Conservation (phyloP, 2,888 invertebrate species). For the Alitta virens region DNA sequence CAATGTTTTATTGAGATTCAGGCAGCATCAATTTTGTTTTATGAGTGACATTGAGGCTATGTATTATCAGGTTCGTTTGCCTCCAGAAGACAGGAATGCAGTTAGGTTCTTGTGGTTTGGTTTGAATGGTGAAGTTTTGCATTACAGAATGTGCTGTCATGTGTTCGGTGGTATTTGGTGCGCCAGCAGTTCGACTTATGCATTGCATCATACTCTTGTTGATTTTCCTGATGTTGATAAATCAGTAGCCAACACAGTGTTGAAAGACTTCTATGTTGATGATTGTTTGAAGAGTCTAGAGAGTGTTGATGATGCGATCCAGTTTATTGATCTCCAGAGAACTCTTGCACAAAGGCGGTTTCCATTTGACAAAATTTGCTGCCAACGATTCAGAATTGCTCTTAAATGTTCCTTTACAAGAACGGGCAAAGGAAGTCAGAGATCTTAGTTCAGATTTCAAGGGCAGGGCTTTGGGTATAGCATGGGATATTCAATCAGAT, state of each 20-base stretch:
- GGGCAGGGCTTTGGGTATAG: too few species aligned
- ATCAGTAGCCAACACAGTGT: slow-evolving; percentile 14
- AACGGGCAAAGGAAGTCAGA: too few species aligned
- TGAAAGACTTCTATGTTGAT: slow-evolving; percentile 25
- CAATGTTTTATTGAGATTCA: slow-evolving; percentile 20
- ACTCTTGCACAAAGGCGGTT: too few species aligned
- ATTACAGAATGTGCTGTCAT: slow-evolving; percentile 17
- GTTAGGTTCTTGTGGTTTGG: slow-evolving; percentile 23
- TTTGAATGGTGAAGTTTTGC: neutral
- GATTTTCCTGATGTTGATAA: neutral
- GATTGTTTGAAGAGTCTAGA: slow-evolving; percentile 21
- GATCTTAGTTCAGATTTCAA: too few species aligned
- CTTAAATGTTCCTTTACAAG: too few species aligned
- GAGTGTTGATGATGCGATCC: slow-evolving; percentile 5
- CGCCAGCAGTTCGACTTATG: slow-evolving; percentile 15
- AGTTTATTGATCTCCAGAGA: too few species aligned
- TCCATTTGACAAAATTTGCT: too few species aligned
- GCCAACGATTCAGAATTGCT: too few species aligned
- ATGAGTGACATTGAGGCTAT: slow-evolving; percentile 26
- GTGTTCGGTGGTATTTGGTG: slow-evolving; percentile 14
- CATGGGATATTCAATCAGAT: too few species aligned
- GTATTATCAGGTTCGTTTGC: slow-evolving; percentile 24
- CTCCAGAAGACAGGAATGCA: slow-evolving; percentile 10
- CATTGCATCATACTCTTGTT: neutral
- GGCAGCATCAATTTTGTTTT: slow-evolving; percentile 19